Conservation (phyloP, 2,888 invertebrate species). For the Tyria jacobaeae region DNA sequence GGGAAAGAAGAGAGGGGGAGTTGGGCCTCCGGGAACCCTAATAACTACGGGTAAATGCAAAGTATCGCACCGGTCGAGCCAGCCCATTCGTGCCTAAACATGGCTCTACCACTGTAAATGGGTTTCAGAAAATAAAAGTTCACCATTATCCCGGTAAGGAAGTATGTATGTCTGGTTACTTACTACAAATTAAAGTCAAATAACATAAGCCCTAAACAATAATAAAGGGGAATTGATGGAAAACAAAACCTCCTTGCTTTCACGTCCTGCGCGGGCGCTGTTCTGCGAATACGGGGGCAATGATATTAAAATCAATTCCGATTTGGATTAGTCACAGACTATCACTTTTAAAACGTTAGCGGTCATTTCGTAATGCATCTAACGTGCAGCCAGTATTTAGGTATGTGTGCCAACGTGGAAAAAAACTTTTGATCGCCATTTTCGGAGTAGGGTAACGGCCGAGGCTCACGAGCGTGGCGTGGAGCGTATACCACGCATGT, state of each 20-base stretch:
- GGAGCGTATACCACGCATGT: too few species aligned
- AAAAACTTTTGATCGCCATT: constrained; percentile 42
- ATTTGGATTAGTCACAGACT: constrained; percentile 45
- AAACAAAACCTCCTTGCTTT: constrained; percentile 36
- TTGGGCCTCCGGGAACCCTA: too few species aligned
- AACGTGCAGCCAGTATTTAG: constrained; percentile 44
- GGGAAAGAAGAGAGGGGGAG: too few species aligned
- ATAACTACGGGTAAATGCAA: too few species aligned
- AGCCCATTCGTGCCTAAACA: too few species aligned
- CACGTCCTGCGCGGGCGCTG: constrained; percentile 9
- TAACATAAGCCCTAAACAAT: neutral
- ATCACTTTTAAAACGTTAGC: constrained; percentile 41
- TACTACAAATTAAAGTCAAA: too few species aligned
- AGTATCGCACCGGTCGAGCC: too few species aligned
- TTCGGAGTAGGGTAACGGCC: constrained; percentile 47
- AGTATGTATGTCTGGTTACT: too few species aligned
- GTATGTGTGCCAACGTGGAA: constrained; percentile 48
- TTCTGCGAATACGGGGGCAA: constrained; percentile 17
- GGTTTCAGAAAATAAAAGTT: too few species aligned
- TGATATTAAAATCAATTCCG: constrained; percentile 25
- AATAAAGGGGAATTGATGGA: neutral
- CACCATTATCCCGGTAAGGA: too few species aligned
- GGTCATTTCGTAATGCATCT: constrained; percentile 48
- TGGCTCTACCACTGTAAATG: too few species aligned
- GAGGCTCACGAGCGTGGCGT: constrained; percentile 33